Conservation (phyloP, 2,888 invertebrate species). For the Cecidostiba fungosa region DNA sequence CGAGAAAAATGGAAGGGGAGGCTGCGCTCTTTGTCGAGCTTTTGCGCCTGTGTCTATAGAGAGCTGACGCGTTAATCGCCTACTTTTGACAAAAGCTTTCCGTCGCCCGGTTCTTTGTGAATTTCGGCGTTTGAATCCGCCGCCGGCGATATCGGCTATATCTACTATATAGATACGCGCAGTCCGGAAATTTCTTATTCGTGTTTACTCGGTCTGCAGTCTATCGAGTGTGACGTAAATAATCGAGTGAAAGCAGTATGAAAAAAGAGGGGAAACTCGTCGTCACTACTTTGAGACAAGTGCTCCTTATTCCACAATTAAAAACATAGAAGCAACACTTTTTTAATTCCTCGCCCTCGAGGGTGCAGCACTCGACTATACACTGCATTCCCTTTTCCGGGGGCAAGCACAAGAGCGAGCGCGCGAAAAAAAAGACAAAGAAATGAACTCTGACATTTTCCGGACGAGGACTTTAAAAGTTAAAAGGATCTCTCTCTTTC, state of each 20-base stretch:
- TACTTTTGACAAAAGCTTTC: slow-evolving; percentile 32
- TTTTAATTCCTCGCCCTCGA: not conserved
- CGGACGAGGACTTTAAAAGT: slow-evolving; percentile 51
- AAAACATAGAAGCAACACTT: not conserved
- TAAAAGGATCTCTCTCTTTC: slow-evolving; percentile 37
- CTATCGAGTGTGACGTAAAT: not conserved
- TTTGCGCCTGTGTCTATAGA: slow-evolving; percentile 6
- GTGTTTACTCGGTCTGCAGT: not conserved
- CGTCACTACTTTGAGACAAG: not conserved
- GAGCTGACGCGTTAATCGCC: slow-evolving; percentile 45
- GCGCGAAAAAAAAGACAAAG: slow-evolving; percentile 19
- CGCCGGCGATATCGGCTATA: not conserved
- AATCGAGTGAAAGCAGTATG: not conserved
- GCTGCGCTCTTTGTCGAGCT: slow-evolving; percentile 20
- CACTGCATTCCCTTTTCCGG: not conserved
- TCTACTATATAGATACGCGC: not conserved
- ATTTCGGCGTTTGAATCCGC: not conserved
- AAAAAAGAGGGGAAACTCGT: not conserved
- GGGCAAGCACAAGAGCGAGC: not conserved
- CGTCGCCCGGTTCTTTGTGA: slow-evolving; percentile 15
- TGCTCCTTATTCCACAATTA: not conserved
- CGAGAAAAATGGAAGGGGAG: slow-evolving; percentile 2
- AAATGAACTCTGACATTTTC: slow-evolving; percentile 40
- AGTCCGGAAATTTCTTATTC: not conserved
- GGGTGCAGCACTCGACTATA: not conserved